These are phyloP conservation scores for Uria aalge DNA, from an alignment of 2,113 vertebrate genomes.

Conservation along the genomic window DNA sequence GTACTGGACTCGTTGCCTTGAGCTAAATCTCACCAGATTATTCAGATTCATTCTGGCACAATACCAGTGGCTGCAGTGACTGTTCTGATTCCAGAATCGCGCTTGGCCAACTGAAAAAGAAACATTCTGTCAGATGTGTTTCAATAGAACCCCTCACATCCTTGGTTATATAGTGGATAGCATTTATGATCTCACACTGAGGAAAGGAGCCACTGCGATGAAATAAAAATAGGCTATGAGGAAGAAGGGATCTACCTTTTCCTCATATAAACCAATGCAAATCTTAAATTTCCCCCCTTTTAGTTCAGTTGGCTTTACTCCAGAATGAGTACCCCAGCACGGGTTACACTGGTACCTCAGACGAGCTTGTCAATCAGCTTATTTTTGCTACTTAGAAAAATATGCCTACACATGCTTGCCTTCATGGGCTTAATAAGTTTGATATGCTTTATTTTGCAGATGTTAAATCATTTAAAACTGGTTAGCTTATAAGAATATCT, in stretches of 20 bases:
- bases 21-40: neutral
- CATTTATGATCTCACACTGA: neutral
- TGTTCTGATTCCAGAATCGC: neutral
- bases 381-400: neutral
- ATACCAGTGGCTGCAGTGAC: neutral
- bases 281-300: neutral
- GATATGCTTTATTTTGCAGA: neutral
- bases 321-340: neutral
- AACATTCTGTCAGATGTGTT: neutral
- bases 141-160: neutral
- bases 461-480: neutral
- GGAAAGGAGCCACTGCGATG: neutral
- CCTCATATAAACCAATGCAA: neutral
- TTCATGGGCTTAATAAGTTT: neutral
- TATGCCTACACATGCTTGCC: neutral
- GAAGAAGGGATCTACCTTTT: neutral
- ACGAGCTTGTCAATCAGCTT: neutral
- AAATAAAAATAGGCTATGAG: neutral
- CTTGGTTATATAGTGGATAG: neutral
- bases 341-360: neutral
- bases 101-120: neutral
- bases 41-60: neutral
- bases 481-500: neutral
- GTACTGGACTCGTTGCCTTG: neutral
- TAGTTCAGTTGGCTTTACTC: neutral